Conservation (phyloP, 2,888 invertebrate species). For the Steromphala cineraria region DNA sequence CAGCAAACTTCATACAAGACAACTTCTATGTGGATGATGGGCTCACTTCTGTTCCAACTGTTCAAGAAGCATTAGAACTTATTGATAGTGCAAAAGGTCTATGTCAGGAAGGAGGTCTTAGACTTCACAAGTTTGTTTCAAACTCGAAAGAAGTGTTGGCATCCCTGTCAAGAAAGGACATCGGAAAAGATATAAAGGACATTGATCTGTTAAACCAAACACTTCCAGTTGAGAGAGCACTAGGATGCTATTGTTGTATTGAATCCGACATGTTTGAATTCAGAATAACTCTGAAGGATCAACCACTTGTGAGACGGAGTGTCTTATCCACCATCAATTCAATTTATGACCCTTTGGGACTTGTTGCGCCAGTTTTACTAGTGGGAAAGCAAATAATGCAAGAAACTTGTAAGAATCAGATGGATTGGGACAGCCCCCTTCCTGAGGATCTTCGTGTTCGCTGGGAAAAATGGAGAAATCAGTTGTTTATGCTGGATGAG, state of each 20-base stretch:
- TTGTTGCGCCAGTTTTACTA: slow-evolving; percentile 46
- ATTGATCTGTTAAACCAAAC: slow-evolving; percentile 23
- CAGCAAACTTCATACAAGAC: slow-evolving; percentile 12
- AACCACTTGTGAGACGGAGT: slow-evolving; percentile 40
- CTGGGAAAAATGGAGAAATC: slow-evolving; percentile 41
- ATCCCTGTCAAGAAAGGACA: slow-evolving; percentile 31
- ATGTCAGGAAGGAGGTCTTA: slow-evolving; percentile 37
- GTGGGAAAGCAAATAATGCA: slow-evolving; percentile 47
- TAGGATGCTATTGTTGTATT: slow-evolving; percentile 46
- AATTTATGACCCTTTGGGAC: slow-evolving; percentile 49
- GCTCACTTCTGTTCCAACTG: slow-evolving; percentile 29
- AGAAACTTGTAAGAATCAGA: slow-evolving; percentile 33
- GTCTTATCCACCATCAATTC: slow-evolving; percentile 42
- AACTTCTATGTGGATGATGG: slow-evolving; percentile 52
- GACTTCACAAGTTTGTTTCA: slow-evolving; percentile 45
- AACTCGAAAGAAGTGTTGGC: slow-evolving; percentile 44
- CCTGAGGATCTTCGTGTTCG: slow-evolving; percentile 27
- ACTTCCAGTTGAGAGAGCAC: slow-evolving; percentile 39
- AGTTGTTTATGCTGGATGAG: slow-evolving; percentile 19
- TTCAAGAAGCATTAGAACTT: slow-evolving; percentile 33
- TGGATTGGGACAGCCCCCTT: slow-evolving; percentile 49
- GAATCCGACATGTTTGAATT: slow-evolving; percentile 45
- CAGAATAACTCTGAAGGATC: slow-evolving; percentile 32
- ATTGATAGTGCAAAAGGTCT: slow-evolving; percentile 29
- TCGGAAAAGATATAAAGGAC: slow-evolving; percentile 26